Evolutionary conservation across 2,113 vertebrate genomes (phyloP).

Genomic region (Speoplatyrhinus poulsoni): DNA sequence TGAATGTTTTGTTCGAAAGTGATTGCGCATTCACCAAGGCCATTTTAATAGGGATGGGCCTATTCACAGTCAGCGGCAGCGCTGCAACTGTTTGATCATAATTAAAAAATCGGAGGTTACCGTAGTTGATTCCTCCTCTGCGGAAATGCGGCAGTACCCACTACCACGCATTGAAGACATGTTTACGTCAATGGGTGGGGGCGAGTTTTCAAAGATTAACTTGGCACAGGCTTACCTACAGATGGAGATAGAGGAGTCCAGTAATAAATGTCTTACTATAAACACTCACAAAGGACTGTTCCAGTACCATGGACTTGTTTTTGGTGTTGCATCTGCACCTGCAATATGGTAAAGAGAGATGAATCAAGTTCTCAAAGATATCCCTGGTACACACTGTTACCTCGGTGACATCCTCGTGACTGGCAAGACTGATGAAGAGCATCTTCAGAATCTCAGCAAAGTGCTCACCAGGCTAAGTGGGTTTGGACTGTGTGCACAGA

Average conservation of each 20-base stretch:
- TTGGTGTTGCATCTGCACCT: conserved; percentile 2
- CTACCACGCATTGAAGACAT: conserved; percentile 4
- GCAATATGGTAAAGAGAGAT: conserved; percentile 13
- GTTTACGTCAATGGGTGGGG: not conserved
- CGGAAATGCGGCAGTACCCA: conserved; percentile 12
- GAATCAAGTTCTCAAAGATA: conserved; percentile 17
- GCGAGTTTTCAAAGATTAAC: conserved; percentile 16
- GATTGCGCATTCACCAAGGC: no score
- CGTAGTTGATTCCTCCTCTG: no score
- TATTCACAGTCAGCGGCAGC: no score
- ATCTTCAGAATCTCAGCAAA: conserved; percentile 16
- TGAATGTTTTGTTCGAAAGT: no score
- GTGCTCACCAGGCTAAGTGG: conserved; percentile 13
- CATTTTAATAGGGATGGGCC: no score
- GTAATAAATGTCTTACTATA: conserved; percentile 6
- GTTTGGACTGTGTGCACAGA: conserved; percentile 5
- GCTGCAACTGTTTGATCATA: no score
- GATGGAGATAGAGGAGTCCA: conserved; percentile 14
- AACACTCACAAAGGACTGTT: conserved; percentile 11
- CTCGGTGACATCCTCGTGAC: conserved; percentile 16
- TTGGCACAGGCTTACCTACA: conserved; percentile 10
- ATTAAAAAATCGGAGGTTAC: no score
- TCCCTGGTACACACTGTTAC: conserved; percentile 4
- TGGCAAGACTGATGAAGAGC: not conserved
- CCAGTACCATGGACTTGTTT: conserved; percentile 19